Evolutionary conservation across 2,113 vertebrate genomes (phyloP).

Genomic region (Uria aalge): DNA sequence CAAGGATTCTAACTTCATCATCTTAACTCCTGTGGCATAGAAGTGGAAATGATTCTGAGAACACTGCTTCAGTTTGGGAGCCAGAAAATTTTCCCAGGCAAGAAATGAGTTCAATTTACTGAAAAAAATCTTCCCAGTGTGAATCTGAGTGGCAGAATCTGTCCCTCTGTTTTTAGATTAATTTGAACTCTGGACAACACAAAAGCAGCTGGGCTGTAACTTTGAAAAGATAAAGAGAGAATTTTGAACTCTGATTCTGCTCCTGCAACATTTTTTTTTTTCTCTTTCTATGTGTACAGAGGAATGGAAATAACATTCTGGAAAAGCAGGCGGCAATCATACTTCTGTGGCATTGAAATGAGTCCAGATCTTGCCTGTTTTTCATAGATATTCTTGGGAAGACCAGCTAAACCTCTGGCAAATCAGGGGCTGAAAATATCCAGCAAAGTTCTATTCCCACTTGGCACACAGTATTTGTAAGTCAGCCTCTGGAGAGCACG

Average conservation of each 20-base stretch:
- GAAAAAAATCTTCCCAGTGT: not conserved
- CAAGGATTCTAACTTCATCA: not conserved
- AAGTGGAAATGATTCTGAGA: not conserved
- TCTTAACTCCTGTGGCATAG: not conserved
- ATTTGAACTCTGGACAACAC: not conserved
- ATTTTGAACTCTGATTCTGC: slow-evolving; percentile 9
- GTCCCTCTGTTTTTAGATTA: not conserved
- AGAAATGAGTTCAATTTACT: not conserved
- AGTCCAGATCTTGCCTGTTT: slow-evolving; percentile 16
- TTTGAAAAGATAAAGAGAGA: not conserved
- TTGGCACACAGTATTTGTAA: not conserved
- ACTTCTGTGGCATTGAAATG: slow-evolving; percentile 8
- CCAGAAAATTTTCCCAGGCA: not conserved
- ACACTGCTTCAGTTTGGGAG: not conserved
- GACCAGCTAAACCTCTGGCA: slow-evolving; percentile 9
- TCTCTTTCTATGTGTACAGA: not conserved
- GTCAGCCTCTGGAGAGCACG: not conserved
- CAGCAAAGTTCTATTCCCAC: not conserved
- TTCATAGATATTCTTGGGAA: slow-evolving; percentile 12
- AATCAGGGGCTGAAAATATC: slow-evolving; percentile 4
- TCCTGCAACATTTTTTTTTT: not conserved
- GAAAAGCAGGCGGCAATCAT: not conserved
- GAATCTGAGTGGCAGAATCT: not conserved
- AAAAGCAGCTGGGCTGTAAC: not conserved
- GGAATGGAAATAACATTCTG: not conserved